Percentiles rank a stretch among this genome's conserved stretches.
Evolutionary conservation across 2,797 vertebrate species (phyloP).

Genomic region (Allobates femoralis): DNA sequence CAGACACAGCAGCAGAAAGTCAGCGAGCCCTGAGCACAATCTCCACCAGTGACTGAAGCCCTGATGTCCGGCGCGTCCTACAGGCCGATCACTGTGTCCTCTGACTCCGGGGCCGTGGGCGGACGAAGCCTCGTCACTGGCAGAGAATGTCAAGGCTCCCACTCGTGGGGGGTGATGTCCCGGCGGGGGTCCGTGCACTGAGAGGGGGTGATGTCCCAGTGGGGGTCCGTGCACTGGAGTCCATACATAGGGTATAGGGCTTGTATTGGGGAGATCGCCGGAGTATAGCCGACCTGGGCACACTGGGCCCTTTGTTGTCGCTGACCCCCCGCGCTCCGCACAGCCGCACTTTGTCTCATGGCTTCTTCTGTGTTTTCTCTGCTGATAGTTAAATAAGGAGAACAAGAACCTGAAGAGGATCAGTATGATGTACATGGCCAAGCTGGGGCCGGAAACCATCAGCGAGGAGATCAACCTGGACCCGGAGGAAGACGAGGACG

Average conservation of each 20-base stretch:
- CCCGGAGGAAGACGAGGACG: constrained; percentile 78
- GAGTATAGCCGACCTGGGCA: background rate
- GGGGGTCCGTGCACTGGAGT: background rate
- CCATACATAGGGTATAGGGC: background rate
- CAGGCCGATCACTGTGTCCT: background rate
- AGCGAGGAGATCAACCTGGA: constrained; percentile 84
- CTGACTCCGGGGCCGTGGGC: background rate
- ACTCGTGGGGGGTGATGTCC: background rate
- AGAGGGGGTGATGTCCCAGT: background rate
- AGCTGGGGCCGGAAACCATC: constrained; percentile 86
- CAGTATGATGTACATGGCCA: constrained; percentile 89
- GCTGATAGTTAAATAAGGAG: constrained; percentile 84
- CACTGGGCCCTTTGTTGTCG: background rate
- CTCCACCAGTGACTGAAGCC: background rate
- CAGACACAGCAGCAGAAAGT: background rate
- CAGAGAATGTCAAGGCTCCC: constrained; percentile 19
- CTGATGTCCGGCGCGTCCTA: background rate
- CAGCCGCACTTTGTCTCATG: background rate
- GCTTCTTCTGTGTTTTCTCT: constrained; percentile 27
- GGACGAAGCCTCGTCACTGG: background rate
- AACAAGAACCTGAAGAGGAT: constrained; percentile 94
- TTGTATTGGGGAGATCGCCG: background rate
- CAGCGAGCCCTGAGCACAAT: background rate
- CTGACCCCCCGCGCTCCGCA: background rate
- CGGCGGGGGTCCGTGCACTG: no score